Evolutionary conservation across 2,888 invertebrate genomes (phyloP), one percentile per base, ranked within the genome.

Genomic region (Arenicola marina): DNA sequence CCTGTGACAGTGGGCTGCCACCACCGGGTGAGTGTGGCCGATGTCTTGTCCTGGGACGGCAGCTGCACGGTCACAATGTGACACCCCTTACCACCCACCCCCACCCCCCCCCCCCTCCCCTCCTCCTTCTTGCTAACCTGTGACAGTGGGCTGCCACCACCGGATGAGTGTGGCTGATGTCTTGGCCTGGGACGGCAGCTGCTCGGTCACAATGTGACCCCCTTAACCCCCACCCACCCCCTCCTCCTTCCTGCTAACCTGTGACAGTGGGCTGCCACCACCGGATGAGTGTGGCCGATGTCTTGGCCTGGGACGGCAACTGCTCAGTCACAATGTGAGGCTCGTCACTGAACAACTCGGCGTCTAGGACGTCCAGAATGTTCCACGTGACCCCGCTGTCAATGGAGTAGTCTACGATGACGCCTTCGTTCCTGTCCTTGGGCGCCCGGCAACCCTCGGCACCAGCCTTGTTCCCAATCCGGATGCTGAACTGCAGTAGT

Each of bases 221-320:
- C n/a, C n/a, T n/a, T n/a, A n/a, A 48, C n/a, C n/a, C n/a, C n/a
- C n/a, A n/a, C n/a, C n/a, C n/a, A n/a, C n/a, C n/a, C n/a, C n/a
- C n/a, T n/a, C n/a, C n/a, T n/a, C n/a, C n/a, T n/a, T n/a, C n/a
- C n/a, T n/a, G n/a, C n/a, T n/a, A n/a, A n/a, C n/a, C n/a, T n/a
- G n/a, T n/a, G n/a, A n/a, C n/a, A n/a, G 78, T 38, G 18, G 69
- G 82, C 65, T 84, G 84, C 82, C 84, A 83, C 81, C 83, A 84
- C 24, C 84, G 73, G 62, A 84, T 78, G 33, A 77, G 75, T 2
- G 84, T 84, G 4, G 70, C 67, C 7, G 73, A 71, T 1, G 80
- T 76, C 67, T 80, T 81, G 11, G 84, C 82, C 21, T 71, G 75
- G 2, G 66, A 61, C 2, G 84, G 83, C 15, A 84, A 68, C 4